Evolutionary conservation across 2,797 vertebrate genomes (phyloP), one percentile per base, ranked within the genome.

Genomic region (Chaetophractus vellerosus): DNA sequence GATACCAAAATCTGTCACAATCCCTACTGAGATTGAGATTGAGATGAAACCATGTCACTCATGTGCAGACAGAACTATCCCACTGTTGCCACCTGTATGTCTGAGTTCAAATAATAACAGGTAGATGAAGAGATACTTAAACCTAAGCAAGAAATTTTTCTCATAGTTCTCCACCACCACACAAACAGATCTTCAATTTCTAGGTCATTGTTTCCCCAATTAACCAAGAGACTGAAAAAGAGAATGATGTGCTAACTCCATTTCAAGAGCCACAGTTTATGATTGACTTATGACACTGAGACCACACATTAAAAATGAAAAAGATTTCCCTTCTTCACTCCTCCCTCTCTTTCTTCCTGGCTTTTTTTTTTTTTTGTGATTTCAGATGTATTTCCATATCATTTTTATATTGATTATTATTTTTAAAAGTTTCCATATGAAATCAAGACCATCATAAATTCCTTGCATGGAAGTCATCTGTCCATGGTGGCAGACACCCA

Each of bases 61-160:
- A 64, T 0, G 0, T 69, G 87, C 75, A 90, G 57, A 8, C 21
- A 97, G n/a, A 92, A 52, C 48, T 50, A 64, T 87, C 92, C 81
- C 91, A 86, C 21, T 87, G 91, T 85, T 97, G 41, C 95, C 88
- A 96, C 52, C 66, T 86, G 59, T 90, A 90, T 6, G 91, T 28
- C 57, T 81, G 94, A 59, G 95, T 72, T 69, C 89, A 1, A 2
- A 72, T 0, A 14, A 57, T 90, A 97, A 87, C 28, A 96, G 68
- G 15, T 71, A 23, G 91, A 59, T 72, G 55, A 96, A 82, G 86
- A 76, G 89, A 96, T 0, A 2, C 4, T 84, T 76, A 81, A 38
- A 33, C 48, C 21, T 93, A 64, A 72, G 78, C 69, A 87, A 93
- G 57, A 74, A n/a, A 68, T 41, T 31, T 5, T 36, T 82, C 26